Percentiles rank a stretch among this genome's conserved stretches.
Conservation (phyloP, 2,797 vertebrate genomes). For the Cossypha niveicapilla region DNA sequence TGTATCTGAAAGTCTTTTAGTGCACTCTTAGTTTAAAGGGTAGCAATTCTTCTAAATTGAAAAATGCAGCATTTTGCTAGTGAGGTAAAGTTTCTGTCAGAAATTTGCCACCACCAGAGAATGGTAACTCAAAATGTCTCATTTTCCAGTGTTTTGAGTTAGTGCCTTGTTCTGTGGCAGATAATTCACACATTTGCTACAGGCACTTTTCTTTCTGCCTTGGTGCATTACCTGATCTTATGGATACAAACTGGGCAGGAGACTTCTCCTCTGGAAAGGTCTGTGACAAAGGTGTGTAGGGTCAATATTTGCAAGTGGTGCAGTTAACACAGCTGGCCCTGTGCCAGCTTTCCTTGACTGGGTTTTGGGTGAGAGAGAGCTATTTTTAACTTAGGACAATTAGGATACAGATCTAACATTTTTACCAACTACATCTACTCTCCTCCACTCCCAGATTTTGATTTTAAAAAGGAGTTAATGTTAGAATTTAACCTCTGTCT, state of each 20-base stretch:
- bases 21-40: neutral
- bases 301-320: neutral
- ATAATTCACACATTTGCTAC: neutral
- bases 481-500: slow-evolving; percentile 45
- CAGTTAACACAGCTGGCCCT: neutral
- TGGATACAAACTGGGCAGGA: neutral
- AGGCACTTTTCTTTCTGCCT: neutral
- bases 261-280: neutral
- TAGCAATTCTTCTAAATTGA: neutral
- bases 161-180: neutral
- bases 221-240: neutral
- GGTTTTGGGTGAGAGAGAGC: neutral
- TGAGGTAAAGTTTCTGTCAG: neutral
- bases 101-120: neutral
- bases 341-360: neutral
- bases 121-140: neutral
- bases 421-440: neutral
- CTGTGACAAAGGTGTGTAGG: neutral
- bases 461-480: slow-evolving; percentile 23
- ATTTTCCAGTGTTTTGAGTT: neutral
- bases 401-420: neutral
- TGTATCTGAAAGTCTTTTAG: neutral
- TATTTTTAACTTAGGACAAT: neutral
- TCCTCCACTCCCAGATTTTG: neutral
- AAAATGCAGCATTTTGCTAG: neutral